Conservation (phyloP, 2,113 vertebrate species). For the Malurus cyaneus region DNA sequence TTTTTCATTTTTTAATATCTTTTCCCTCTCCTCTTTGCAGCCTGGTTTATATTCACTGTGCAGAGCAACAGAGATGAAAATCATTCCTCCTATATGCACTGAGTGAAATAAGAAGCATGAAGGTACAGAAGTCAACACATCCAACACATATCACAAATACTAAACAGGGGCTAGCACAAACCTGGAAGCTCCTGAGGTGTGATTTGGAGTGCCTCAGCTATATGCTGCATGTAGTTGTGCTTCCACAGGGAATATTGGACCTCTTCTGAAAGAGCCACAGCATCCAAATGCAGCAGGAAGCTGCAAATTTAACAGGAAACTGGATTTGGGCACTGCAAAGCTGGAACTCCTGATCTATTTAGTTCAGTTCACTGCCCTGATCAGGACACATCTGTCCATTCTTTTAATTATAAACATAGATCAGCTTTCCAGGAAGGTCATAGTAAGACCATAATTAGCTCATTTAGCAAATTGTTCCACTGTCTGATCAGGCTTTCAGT, state of each 20-base stretch:
- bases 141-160: neutral
- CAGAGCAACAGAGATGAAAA: neutral
- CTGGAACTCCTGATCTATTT: neutral
- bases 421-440: neutral
- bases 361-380: neutral
- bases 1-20: neutral
- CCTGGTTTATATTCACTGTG: neutral
- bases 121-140: neutral
- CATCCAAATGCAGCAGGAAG: neutral
- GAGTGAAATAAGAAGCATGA: neutral
- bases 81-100: neutral
- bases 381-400: neutral
- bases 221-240: neutral
- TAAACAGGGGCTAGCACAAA: neutral
- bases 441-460: conserved; percentile 26
- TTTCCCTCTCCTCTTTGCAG: neutral
- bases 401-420: neutral
- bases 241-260: neutral
- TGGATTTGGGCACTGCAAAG: neutral
- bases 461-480: conserved; percentile 51
- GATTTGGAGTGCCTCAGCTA: neutral
- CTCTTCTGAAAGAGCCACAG: neutral
- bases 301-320: neutral
- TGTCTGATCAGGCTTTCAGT: conserved; percentile 14
- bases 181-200: neutral